Percentiles rank a stretch among this genome's conserved stretches.
Evolutionary conservation across 92 coral and sea anemone species (phyloP).

Genomic region (Actinernus sp.): DNA sequence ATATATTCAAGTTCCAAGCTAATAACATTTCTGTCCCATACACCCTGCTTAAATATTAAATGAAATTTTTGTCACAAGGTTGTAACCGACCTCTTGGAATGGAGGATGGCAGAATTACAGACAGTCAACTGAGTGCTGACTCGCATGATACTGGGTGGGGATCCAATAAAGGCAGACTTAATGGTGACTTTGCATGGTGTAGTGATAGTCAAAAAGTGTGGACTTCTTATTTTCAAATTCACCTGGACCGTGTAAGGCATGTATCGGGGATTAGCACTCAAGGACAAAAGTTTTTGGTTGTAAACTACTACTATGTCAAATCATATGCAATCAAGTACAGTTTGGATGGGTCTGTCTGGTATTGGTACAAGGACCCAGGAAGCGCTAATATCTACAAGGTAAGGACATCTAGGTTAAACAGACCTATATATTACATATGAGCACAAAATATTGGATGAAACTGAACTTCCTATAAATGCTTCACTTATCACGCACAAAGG

Average conservation of each 20-base stretch:
- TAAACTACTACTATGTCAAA: constrained; percentile 37
- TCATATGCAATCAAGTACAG: constrained; percentile 52
- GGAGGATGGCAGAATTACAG: constrained; percentile 18
- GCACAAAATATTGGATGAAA: too few relatives aligned
- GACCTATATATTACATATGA: too few relatives aligned
- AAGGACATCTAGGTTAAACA: background rate
- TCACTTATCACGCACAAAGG: too few relatives aligned
- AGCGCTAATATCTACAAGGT: constrained; percentile 6
- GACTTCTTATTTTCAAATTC: constrained; percentile 50
- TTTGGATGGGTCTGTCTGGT: constrained; percentile 55
- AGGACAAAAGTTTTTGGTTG: constrained; percentile 1
- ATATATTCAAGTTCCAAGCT: too few relatives aligned
- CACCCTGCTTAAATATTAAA: too few relatives aligned
- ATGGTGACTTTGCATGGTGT: constrained; percentile 47
- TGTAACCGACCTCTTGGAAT: constrained; percentile 56
- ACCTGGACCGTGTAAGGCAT: constrained; percentile 54
- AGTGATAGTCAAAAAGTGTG: constrained; percentile 16
- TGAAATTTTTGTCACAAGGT: too few relatives aligned
- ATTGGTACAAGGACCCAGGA: constrained; percentile 23
- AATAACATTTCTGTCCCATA: too few relatives aligned
- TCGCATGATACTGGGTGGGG: constrained; percentile 26
- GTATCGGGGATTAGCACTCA: constrained; percentile 61
- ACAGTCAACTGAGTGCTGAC: constrained; percentile 33
- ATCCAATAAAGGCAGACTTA: constrained; percentile 44
- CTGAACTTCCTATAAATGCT: too few relatives aligned